Evolutionary conservation across 2,113 vertebrate species (phyloP).

Genomic region (Oxyura jamaicensis): DNA sequence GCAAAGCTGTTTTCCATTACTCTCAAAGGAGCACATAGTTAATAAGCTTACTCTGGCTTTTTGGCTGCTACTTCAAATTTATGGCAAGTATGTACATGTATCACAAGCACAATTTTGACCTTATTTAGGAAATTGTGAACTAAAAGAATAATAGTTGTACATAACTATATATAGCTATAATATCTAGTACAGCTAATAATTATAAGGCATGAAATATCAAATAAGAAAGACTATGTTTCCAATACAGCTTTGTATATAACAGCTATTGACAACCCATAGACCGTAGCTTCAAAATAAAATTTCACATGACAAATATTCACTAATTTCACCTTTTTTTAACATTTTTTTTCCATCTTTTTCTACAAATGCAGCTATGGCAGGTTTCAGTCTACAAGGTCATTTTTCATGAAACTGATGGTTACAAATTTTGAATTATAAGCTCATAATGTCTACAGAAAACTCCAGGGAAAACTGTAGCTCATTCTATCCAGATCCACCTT

Average conservation of each 20-base stretch:
- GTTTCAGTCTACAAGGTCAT: not conserved
- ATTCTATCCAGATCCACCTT: not conserved
- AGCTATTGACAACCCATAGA: not conserved
- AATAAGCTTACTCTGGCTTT: not conserved
- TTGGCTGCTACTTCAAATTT: not conserved
- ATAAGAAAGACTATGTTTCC: not conserved
- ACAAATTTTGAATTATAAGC: not conserved
- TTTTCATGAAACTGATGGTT: not conserved
- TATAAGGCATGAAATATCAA: not conserved
- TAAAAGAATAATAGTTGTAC: not conserved
- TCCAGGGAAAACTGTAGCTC: not conserved
- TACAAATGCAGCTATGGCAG: fast-evolving
- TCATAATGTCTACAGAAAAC: not conserved
- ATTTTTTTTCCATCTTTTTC: not conserved
- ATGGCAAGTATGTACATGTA: not conserved
- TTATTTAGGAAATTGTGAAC: not conserved
- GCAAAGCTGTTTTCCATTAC: not conserved
- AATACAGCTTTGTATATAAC: not conserved
- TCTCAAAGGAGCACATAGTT: not conserved
- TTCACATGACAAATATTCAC: not conserved
- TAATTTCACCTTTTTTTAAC: not conserved
- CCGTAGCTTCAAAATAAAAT: not conserved
- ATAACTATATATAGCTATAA: not conserved
- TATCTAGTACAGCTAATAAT: not conserved
- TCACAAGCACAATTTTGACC: not conserved